Evolutionary conservation across 2,888 invertebrate species (phyloP).

Genomic region (Sinopyrophorus schimmeli): DNA sequence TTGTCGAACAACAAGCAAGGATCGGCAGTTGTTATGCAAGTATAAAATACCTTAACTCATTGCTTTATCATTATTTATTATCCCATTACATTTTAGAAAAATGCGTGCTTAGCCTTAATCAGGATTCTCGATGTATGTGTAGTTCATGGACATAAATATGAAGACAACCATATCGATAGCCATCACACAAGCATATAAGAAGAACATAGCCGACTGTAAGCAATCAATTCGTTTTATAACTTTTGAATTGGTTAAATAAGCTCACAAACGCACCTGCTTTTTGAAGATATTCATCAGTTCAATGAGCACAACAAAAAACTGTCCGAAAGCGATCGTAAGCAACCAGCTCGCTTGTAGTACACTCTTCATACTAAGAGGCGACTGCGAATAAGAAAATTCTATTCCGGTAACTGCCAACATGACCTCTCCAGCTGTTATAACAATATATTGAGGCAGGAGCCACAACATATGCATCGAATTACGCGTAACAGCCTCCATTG

Average conservation of each 20-base stretch:
- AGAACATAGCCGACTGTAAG: slow-evolving; percentile 56
- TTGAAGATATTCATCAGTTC: slow-evolving; percentile 77
- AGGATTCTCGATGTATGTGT: too few species aligned
- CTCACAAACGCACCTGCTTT: too few species aligned
- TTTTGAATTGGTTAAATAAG: too few species aligned
- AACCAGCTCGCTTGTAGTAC: slow-evolving; percentile 91
- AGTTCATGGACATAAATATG: not conserved
- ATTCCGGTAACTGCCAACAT: slow-evolving; percentile 96
- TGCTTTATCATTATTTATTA: too few species aligned
- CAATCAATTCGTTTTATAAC: too few species aligned
- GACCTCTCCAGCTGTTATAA: slow-evolving; percentile 91
- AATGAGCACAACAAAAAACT: slow-evolving; percentile 87
- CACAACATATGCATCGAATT: slow-evolving; percentile 80
- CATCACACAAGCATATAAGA: not conserved
- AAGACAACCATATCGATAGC: not conserved
- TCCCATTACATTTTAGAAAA: too few species aligned
- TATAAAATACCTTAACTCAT: too few species aligned
- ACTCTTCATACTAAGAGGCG: slow-evolving; percentile 91
- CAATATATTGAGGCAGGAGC: slow-evolving; percentile 88
- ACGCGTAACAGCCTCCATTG: too few species aligned
- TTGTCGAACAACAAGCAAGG: too few species aligned
- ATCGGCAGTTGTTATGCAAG: too few species aligned
- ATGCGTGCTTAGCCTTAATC: too few species aligned
- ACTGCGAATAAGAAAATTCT: slow-evolving; percentile 94
- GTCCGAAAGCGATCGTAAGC: slow-evolving; percentile 90